A percentile compares a stretch with the other conserved stretches of the same genome.
Evolutionary conservation across 2,113 vertebrate genomes (phyloP).

Genomic region (Acrocephalus kingi): DNA sequence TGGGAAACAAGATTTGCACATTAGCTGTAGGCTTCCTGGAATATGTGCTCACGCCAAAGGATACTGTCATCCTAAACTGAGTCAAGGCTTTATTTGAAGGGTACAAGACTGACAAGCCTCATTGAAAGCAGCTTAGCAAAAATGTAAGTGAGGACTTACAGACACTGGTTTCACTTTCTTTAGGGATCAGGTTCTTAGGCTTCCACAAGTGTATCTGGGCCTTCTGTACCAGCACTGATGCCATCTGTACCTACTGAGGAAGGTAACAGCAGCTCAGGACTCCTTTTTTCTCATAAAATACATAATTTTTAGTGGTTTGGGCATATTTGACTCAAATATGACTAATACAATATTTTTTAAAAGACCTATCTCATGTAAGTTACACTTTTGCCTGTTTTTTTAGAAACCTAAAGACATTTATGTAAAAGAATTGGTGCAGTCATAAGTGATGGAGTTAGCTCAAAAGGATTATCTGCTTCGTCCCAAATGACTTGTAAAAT

Average conservation of each 20-base stretch:
- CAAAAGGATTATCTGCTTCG: conserved; percentile 1
- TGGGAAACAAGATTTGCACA: neutral
- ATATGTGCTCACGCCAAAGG: neutral
- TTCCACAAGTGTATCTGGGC: neutral
- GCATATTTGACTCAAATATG: neutral
- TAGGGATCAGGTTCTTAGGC: neutral
- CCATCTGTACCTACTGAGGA: neutral
- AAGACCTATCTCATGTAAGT: neutral
- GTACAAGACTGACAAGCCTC: neutral
- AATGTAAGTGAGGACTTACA: neutral
- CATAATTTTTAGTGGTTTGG: neutral
- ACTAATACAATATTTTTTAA: neutral
- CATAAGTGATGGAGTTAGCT: neutral
- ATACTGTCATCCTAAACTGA: neutral
- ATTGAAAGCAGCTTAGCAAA: neutral
- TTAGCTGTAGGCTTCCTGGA: neutral
- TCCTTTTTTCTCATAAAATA: neutral
- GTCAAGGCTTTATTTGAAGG: neutral
- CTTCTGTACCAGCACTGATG: neutral
- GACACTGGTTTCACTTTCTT: neutral
- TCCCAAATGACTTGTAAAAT: conserved; percentile 22
- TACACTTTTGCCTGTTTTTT: neutral
- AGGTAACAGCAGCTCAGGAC: neutral
- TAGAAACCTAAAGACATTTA: neutral
- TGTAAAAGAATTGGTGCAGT: neutral